Evolutionary conservation across 2,797 vertebrate genomes (phyloP).

Genomic region (Pangasius djambal): DNA sequence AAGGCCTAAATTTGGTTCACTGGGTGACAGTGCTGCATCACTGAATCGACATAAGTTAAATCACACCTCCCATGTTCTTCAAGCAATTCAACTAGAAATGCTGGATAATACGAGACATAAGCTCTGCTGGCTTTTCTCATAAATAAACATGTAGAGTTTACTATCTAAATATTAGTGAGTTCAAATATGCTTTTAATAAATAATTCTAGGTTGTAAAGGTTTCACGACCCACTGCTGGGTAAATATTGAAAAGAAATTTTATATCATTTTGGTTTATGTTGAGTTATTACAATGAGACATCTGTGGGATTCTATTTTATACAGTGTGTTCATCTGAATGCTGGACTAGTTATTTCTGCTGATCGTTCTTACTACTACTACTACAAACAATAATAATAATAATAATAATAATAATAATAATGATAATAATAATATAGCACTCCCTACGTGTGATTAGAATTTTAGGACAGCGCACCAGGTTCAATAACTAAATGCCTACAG

Average conservation of each 20-base stretch:
- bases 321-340: background rate
- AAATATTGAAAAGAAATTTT: background rate
- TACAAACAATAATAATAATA: too few species aligned
- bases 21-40: conserved; percentile 15
- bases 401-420: too few species aligned
- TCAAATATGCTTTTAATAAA: background rate
- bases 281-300: background rate
- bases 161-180: background rate
- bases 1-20: background rate
- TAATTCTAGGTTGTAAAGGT: background rate
- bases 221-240: background rate
- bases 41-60: background rate
- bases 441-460: too few species aligned
- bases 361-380: too few species aligned
- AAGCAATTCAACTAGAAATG: background rate
- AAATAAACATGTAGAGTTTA: background rate
- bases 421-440: too few species aligned
- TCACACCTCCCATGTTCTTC: background rate
- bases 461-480: too few species aligned
- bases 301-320: background rate
- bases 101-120: background rate
- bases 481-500: too few species aligned
- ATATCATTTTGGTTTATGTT: background rate
- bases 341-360: background rate
- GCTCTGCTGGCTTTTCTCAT: background rate